phyloP scores from a whole-genome alignment of 2,797 vertebrate species.

The Darevskia mixta region DNA sequence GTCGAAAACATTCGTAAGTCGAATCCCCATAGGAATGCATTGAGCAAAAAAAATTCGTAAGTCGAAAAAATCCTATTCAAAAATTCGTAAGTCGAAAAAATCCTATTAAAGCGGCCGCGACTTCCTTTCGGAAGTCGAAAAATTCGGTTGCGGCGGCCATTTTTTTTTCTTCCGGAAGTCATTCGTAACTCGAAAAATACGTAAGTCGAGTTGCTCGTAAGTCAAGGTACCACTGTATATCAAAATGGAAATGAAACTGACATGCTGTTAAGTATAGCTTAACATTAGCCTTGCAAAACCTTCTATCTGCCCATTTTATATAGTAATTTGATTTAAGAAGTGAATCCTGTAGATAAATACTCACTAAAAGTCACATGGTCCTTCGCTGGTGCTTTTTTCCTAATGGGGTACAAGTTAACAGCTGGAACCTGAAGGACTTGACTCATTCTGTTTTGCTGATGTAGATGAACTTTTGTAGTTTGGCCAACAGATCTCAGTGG shows the following conservation, averaged over 20 bases:
- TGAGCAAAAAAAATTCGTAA: too few relatives aligned
- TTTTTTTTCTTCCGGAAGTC: too few relatives aligned
- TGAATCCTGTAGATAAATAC: conserved; percentile 62
- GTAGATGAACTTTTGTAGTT: conserved; percentile 81
- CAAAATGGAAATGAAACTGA: not conserved
- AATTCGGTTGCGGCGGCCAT: too few relatives aligned
- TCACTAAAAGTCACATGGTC: conserved; percentile 86
- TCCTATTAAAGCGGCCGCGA: too few relatives aligned
- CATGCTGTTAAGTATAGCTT: not conserved
- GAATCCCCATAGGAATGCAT: too few relatives aligned
- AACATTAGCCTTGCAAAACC: not conserved
- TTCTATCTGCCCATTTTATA: not conserved
- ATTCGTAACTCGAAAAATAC: too few relatives aligned
- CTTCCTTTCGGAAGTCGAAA: too few relatives aligned
- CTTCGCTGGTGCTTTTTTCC: conserved; percentile 90
- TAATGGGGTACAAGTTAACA: conserved; percentile 90
- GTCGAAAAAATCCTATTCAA: too few relatives aligned
- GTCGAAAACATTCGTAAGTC: too few relatives aligned
- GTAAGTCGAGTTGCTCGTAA: too few relatives aligned
- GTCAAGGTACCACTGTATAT: too few relatives aligned
- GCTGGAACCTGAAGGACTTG: conserved; percentile 93
- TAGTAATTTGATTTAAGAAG: conserved; percentile 4
- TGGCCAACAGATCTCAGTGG: conserved; percentile 87
- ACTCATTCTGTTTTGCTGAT: conserved; percentile 90
- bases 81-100: too few relatives aligned